Evolutionary conservation across 1,140 invertebrate genomes (phyloP).

Genomic region (Hesperophylax magnus): DNA sequence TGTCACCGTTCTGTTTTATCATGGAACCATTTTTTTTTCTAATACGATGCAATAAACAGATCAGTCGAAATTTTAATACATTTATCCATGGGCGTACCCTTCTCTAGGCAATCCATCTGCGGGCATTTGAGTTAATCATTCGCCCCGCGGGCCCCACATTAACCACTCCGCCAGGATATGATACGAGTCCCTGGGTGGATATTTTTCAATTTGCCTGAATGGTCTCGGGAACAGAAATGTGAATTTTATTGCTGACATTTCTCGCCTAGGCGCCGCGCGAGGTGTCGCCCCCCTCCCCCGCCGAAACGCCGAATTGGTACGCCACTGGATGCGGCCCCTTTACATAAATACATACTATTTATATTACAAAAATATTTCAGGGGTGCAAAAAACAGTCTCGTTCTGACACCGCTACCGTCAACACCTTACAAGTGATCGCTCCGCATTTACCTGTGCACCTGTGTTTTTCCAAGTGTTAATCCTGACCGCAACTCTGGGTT

Average conservation of each 20-base stretch:
- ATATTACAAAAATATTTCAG: slow-evolving; percentile 48
- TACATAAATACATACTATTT: slow-evolving; percentile 55
- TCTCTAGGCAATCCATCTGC: background rate
- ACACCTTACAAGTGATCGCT: too few species aligned
- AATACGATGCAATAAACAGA: too few species aligned
- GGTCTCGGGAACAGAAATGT: slow-evolving; percentile 60
- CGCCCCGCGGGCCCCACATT: slow-evolving; percentile 6
- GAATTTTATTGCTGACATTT: slow-evolving; percentile 58
- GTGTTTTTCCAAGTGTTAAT: too few species aligned
- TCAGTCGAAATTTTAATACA: background rate
- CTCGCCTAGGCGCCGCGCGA: slow-evolving; percentile 67
- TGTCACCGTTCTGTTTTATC: too few species aligned
- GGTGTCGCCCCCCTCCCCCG: slow-evolving; percentile 60
- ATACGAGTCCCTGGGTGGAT: slow-evolving; percentile 56
- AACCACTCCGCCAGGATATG: slow-evolving; percentile 15
- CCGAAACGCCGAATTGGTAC: slow-evolving; percentile 63
- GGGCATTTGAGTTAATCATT: background rate
- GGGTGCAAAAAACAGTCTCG: background rate
- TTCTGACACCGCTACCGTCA: too few species aligned
- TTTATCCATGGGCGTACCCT: slow-evolving; percentile 5
- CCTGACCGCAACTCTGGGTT: too few species aligned
- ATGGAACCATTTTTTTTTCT: too few species aligned
- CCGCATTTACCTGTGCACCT: too few species aligned
- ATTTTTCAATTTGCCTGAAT: slow-evolving; percentile 68
- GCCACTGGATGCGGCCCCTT: slow-evolving; percentile 61